phyloP scores from a whole-genome alignment of 2,888 invertebrate genomes.

The Megaustenia siamemsis region DNA sequence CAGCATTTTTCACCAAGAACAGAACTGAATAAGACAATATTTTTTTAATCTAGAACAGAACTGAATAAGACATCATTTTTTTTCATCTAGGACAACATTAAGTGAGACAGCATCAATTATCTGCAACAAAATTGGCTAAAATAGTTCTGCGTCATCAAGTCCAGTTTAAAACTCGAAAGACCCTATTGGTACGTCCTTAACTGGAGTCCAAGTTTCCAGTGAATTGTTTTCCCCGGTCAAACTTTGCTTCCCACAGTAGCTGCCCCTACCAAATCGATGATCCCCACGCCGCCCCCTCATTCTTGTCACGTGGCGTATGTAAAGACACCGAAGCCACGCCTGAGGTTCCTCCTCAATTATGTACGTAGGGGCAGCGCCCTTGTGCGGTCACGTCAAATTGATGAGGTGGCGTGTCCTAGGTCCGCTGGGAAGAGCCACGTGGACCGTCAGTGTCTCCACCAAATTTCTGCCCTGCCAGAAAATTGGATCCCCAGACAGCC shows the following conservation, averaged over 20 bases:
- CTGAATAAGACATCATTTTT: too few species aligned
- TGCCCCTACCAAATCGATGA: background rate
- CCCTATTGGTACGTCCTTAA: too few species aligned
- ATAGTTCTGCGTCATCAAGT: too few species aligned
- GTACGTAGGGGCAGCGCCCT: constrained; percentile 23
- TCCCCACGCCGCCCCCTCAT: constrained; percentile 7
- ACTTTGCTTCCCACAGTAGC: background rate
- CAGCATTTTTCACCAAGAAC: too few species aligned
- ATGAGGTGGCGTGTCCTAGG: constrained; percentile 39
- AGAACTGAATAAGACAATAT: too few species aligned
- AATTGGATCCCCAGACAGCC: constrained; percentile 31
- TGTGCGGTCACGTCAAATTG: constrained; percentile 43
- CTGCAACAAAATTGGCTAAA: too few species aligned
- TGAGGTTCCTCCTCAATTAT: constrained; percentile 49
- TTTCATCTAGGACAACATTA: too few species aligned
- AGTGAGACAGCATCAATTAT: too few species aligned
- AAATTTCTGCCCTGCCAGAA: constrained; percentile 35
- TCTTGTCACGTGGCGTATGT: background rate
- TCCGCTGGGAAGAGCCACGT: constrained; percentile 20
- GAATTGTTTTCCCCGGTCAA: background rate
- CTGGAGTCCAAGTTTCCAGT: background rate
- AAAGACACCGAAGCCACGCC: constrained; percentile 12
- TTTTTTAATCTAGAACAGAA: too few species aligned
- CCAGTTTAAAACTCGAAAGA: too few species aligned
- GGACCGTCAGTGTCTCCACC: constrained; percentile 24